Base-by-base conservation (phyloP, 2,797 vertebrate genomes). In the Helarctos malayanus region DNA sequence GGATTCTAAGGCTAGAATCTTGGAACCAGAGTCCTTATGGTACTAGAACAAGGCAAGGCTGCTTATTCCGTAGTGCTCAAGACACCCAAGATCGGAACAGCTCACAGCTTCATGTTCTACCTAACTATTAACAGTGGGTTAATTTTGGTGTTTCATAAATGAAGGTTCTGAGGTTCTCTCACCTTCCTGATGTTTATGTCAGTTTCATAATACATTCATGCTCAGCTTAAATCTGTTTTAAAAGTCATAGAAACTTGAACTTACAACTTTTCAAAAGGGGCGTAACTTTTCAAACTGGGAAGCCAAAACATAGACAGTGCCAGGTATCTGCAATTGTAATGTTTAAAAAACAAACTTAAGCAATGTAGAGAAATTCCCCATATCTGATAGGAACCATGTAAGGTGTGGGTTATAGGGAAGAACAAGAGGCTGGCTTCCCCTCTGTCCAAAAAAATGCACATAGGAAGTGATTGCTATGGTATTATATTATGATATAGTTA, bases 151-250 rank as follows among this genome's bases (percentile, higher is more conserved):
- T 91, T 75, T 73, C 16, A 78, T 47, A 59, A 78, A 52, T 61
- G 68, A 86, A 79, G 3, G 2, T 95, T 89, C 59, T 78, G 59
- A 93, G 16, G 18, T 85, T 89, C 78, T 69, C 15, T 94, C 16
- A 13, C 9, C 41, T 71, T 78, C 63, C 52, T 78, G 19, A 83
- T 61, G 4, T 86, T 91, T 94, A 25, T 59, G 35, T 63, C 54
- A 29, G 3, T 90, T 94, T 94, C 23, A 82, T 76, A 91, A 82
- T 25, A 32, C 61, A 52, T 69, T 79, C 8, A 38, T 9, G 25
- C n/a, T 80, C 63, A 71, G 25, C 23, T 82, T 95, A 82, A 92
- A 75, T 94, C 56, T 94, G n/a, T 82, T 92, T 96, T 83, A 65
- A 73, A 80, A 47, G 49, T 89, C 78, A 63, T 16, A 89, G 25